Evolutionary conservation across 2,113 vertebrate species (phyloP).

Genomic region (Neomonachus schauinslandi): DNA sequence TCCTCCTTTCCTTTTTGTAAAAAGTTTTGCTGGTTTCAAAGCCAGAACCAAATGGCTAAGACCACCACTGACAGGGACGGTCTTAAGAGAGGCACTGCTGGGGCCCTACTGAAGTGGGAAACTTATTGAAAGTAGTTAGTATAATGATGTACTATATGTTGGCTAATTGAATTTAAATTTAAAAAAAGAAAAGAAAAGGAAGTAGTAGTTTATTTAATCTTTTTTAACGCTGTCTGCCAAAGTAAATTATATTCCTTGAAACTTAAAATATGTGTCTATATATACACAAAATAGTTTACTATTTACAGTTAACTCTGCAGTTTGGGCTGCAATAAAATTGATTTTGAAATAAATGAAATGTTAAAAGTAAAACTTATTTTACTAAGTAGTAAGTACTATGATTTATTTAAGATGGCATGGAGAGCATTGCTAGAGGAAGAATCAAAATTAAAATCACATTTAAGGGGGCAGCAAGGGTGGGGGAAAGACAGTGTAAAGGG

Average conservation of each 20-base stretch:
- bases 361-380: conserved; percentile 72
- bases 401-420: neutral
- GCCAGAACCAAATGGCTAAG: neutral
- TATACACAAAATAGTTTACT: conserved; percentile 90
- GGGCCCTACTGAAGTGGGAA: neutral
- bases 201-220: conserved; percentile 75
- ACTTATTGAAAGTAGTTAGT: neutral
- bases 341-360: conserved; percentile 80
- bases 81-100: neutral
- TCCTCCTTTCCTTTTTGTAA: neutral
- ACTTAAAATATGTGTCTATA: conserved; percentile 83
- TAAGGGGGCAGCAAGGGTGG: neutral
- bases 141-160: neutral
- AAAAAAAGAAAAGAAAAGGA: neutral
- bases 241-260: conserved; percentile 86
- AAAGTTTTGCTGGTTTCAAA: neutral
- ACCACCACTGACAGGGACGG: neutral
- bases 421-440: neutral
- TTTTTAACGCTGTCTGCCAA: conserved; percentile 86
- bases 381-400: neutral
- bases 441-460: neutral
- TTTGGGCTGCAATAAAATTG: conserved; percentile 93
- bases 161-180: neutral
- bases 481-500: neutral
- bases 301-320: conserved; percentile 93